These are phyloP conservation scores for Wasmannia auropunctata DNA, from an alignment of 1,140 invertebrate species.

Conservation along the genomic window DNA sequence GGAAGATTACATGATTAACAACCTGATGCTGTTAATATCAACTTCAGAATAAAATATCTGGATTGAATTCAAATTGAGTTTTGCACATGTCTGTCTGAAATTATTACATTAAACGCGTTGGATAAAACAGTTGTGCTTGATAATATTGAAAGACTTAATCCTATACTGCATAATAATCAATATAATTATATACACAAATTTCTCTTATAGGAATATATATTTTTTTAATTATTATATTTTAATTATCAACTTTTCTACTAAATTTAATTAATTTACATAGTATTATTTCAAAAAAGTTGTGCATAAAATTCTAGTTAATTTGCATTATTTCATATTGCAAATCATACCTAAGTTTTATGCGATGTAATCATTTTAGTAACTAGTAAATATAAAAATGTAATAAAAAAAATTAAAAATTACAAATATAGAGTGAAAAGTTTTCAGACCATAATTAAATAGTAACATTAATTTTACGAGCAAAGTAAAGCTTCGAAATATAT, in stretches of 20 bases:
- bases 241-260: background rate
- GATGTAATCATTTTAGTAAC: background rate
- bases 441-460: background rate
- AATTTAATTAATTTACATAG: background rate
- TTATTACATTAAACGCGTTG: background rate
- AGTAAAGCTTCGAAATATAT: too few relatives aligned
- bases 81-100: background rate
- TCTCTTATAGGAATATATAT: background rate
- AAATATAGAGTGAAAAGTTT: background rate
- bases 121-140: background rate
- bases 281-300: background rate
- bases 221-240: background rate
- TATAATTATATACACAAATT: background rate
- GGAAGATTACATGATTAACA: background rate
- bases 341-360: background rate
- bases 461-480: background rate
- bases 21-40: background rate
- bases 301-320: background rate
- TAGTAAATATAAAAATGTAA: background rate
- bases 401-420: background rate
- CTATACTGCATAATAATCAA: background rate
- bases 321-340: background rate
- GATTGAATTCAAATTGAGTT: background rate
- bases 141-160: slow-evolving; percentile 11
- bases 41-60: background rate